Base-by-base conservation (phyloP, 2,888 invertebrate genomes). In the Nephrotoma guestfalica region DNA sequence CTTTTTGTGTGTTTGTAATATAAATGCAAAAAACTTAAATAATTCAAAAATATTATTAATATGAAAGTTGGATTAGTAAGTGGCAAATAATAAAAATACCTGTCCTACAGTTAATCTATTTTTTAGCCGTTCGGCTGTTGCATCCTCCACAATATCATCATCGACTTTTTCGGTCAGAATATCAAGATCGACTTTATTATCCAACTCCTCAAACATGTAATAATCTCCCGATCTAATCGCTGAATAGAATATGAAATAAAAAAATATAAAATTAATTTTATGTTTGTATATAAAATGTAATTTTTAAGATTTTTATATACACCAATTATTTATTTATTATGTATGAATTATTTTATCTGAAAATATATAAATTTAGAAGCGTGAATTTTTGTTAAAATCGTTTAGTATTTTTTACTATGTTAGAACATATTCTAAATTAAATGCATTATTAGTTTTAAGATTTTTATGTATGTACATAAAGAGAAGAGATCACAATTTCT, bases 191-290 rank as follows among this genome's bases (percentile, higher is more conserved):
- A 96, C 96, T 87, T 96, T 96, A 88, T 96, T 96, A 89, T 96
- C 96, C 90, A 96, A 94, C 88, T 98, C 98, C 90, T 99, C 98
- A 92, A 99, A 99, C 98, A 99, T 98, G 92, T 98, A 99, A 92
- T 99, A 99, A 92, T 99, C 99, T 18, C 99, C 99, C 87, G 98
- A 98, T 86, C 99, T 95, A 87, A 99, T 96, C 86, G 99, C 99
- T 99, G 93, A 83, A 85, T 86, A 57, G 87, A 87, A 71, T 85
- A 87, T 87, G 83, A 86, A 88, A 57, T 87, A 86, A 84, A 85
- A 86, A 43, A 18, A 51, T 41, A n/a, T 57, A 43, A 40, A 57
- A 86, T 47, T 41, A 86, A n/a, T 45, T 43, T 45, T 15, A 86
- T 45, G 3, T 42, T 41, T 41, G n/a, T 11, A 85, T 41, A 30